Percentiles rank a stretch among this genome's conserved stretches.
Conservation (phyloP, 2,888 invertebrate species). For the Pharmacophagus antenor region DNA sequence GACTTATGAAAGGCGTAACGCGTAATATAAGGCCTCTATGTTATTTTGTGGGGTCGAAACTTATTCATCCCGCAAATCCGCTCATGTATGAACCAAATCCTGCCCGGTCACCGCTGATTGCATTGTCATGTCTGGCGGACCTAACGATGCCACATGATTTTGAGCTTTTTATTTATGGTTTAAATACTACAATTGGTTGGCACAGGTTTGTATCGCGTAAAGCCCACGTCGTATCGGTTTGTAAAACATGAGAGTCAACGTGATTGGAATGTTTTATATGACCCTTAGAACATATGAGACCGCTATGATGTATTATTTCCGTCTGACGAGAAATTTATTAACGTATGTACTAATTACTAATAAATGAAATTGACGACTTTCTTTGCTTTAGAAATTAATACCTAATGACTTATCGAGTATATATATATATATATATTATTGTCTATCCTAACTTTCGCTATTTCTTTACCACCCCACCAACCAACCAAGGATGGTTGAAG, state of each 20-base stretch:
- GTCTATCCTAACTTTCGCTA: too few relatives aligned
- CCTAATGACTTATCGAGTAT: too few relatives aligned
- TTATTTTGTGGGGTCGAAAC: slow-evolving; percentile 80
- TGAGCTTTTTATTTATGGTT: slow-evolving; percentile 36
- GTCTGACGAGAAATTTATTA: slow-evolving; percentile 67
- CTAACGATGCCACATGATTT: slow-evolving; percentile 33
- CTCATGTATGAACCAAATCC: slow-evolving; percentile 80
- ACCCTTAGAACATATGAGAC: slow-evolving; percentile 77
- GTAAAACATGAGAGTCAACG: slow-evolving; percentile 78
- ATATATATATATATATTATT: too few relatives aligned
- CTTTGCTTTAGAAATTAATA: not conserved
- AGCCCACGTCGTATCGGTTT: slow-evolving; percentile 72
- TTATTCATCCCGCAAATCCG: slow-evolving; percentile 80
- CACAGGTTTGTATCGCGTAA: slow-evolving; percentile 43
- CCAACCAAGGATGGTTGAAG: too few relatives aligned
- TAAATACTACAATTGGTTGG: slow-evolving; percentile 41
- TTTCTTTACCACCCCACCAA: too few relatives aligned
- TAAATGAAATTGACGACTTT: slow-evolving; percentile 8
- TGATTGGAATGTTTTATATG: slow-evolving; percentile 78
- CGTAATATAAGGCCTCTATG: slow-evolving; percentile 70
- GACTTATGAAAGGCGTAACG: slow-evolving; percentile 71
- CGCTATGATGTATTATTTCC: slow-evolving; percentile 75
- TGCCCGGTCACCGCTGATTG: slow-evolving; percentile 80
- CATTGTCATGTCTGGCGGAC: slow-evolving; percentile 77
- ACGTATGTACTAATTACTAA: slow-evolving; percentile 32